Evolutionary conservation across 2,888 invertebrate species (phyloP).

Genomic region (Hypercompe scribonia): DNA sequence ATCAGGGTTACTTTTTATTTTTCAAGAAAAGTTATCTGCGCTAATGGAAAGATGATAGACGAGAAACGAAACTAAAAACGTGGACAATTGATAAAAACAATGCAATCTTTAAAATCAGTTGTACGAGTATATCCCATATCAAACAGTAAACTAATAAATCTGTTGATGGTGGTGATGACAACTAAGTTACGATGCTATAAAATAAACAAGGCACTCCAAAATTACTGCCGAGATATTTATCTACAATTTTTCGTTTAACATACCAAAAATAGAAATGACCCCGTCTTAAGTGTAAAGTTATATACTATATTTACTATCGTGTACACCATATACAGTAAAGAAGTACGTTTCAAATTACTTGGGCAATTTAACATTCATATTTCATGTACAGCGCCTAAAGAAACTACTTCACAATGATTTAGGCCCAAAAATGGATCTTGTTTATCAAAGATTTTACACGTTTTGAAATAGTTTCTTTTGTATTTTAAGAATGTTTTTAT

Average conservation of each 20-base stretch:
- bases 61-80: no score
- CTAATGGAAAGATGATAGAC: no score
- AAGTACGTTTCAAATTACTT: slow-evolving; percentile 35
- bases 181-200: no score
- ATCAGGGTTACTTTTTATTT: no score
- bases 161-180: no score
- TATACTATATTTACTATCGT: slow-evolving; percentile 20
- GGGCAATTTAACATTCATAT: slow-evolving; percentile 28
- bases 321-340: slow-evolving; percentile 28
- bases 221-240: no score
- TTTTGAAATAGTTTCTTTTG: slow-evolving; percentile 57
- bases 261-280: background rate
- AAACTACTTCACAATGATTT: slow-evolving; percentile 44
- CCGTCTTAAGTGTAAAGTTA: background rate
- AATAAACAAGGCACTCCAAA: no score
- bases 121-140: no score
- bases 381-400: slow-evolving; percentile 26
- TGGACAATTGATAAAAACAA: no score
- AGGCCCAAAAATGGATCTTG: slow-evolving; percentile 51
- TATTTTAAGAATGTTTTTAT: slow-evolving; percentile 39
- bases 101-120: no score
- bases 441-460: slow-evolving; percentile 52
- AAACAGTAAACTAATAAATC: no score
- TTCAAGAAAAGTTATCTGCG: no score
- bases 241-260: background rate